Conservation (phyloP, 2,888 invertebrate genomes). For the Taenaris catops region DNA sequence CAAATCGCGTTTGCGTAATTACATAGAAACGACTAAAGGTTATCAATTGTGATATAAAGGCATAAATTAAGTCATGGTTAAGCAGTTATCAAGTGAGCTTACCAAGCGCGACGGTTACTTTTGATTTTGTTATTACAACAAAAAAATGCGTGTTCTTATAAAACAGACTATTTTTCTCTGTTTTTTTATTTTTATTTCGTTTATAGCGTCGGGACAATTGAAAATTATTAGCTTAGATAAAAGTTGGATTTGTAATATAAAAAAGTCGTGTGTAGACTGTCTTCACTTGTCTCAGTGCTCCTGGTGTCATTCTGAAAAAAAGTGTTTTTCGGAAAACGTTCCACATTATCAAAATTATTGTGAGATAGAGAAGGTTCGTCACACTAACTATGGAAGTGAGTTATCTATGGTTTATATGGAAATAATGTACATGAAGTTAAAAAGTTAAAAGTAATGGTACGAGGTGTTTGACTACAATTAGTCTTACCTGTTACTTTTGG, state of each 20-base stretch:
- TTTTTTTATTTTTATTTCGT: constrained; percentile 25
- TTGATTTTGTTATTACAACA: neutral
- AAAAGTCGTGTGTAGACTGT: constrained; percentile 54
- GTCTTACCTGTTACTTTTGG: no score
- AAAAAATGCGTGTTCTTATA: constrained; percentile 14
- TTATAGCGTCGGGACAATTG: constrained; percentile 27
- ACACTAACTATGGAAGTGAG: constrained; percentile 45
- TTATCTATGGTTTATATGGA: no score
- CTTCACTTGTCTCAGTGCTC: constrained; percentile 56
- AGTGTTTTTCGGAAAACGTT: constrained; percentile 50
- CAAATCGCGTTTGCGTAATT: constrained; percentile 26
- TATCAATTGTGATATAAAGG: constrained; percentile 50
- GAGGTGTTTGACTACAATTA: no score
- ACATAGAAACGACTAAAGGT: constrained; percentile 43
- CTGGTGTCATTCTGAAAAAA: constrained; percentile 54
- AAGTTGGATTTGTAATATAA: constrained; percentile 55
- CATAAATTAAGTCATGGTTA: constrained; percentile 47
- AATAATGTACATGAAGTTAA: no score
- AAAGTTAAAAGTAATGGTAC: no score
- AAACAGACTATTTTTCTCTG: constrained; percentile 20
- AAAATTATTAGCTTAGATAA: constrained; percentile 41
- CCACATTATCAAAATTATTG: constrained; percentile 37
- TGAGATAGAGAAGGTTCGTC: constrained; percentile 39
- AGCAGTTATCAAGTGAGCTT: constrained; percentile 36
- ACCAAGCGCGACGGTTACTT: constrained; percentile 14